Conservation (phyloP, 2,888 invertebrate genomes). For the Aethes cnicana region DNA sequence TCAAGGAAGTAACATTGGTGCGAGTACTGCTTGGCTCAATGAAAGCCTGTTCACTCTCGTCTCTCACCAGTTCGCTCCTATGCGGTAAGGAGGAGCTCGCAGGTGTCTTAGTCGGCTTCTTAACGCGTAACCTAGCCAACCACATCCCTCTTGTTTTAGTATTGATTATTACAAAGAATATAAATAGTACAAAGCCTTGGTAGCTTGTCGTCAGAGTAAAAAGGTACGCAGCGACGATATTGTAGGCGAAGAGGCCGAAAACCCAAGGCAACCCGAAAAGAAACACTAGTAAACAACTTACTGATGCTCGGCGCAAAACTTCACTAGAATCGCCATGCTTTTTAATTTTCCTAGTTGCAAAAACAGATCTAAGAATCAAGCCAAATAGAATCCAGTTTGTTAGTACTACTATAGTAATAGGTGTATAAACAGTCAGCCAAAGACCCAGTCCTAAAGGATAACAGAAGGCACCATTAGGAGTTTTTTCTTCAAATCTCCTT, state of each 20-base stretch:
- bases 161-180: constrained; percentile 71
- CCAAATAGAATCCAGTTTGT: constrained; percentile 68
- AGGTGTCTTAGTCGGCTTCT: constrained; percentile 35
- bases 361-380: constrained; percentile 60
- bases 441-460: constrained; percentile 62
- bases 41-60: constrained; percentile 15
- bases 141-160: constrained; percentile 59
- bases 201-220: constrained; percentile 69
- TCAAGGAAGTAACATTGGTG: constrained; percentile 19
- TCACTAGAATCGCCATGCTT: constrained; percentile 51
- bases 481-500: constrained; percentile 35
- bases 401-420: constrained; percentile 58
- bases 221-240: constrained; percentile 61
- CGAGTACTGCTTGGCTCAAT: constrained; percentile 6
- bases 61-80: constrained; percentile 11
- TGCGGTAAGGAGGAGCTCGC: constrained; percentile 36
- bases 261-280: constrained; percentile 73
- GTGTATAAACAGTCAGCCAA: constrained; percentile 65
- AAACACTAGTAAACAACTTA: constrained; percentile 70
- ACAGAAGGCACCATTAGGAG: constrained; percentile 53
- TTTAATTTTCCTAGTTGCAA: constrained; percentile 47
- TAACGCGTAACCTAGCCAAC: constrained; percentile 41
- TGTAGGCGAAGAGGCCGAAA: constrained; percentile 53
- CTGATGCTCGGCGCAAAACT: constrained; percentile 58
- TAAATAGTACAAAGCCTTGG: constrained; percentile 73